Evolutionary conservation across 2,888 invertebrate species (phyloP).

Genomic region (Nymphalis c-album): DNA sequence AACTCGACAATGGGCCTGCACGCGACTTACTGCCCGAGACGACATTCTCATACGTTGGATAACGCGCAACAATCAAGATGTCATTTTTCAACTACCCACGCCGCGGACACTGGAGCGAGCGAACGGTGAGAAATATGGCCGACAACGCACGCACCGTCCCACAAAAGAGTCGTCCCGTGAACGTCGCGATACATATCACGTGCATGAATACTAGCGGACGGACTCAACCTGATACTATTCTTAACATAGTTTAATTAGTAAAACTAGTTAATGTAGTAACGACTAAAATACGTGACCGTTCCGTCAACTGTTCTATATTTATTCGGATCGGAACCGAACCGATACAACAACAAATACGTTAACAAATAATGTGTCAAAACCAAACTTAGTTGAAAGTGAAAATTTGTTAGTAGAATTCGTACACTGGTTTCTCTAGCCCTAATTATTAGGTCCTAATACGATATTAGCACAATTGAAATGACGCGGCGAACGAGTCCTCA

Average conservation of each 20-base stretch:
- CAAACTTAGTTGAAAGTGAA: no score
- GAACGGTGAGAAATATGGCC: constrained; percentile 75
- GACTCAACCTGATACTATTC: constrained; percentile 47
- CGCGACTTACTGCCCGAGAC: constrained; percentile 65
- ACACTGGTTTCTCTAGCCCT: background rate
- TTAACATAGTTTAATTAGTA: no score
- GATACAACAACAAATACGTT: no score
- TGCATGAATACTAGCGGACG: constrained; percentile 65
- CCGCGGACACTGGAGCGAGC: constrained; percentile 61
- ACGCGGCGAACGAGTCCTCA: constrained; percentile 19
- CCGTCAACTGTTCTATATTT: no score
- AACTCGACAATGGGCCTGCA: constrained; percentile 69
- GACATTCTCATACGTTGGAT: constrained; percentile 79
- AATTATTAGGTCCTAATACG: no score
- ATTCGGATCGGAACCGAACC: no score
- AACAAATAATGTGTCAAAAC: no score
- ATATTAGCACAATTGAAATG: background rate
- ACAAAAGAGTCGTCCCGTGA: constrained; percentile 72
- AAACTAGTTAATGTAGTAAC: no score
- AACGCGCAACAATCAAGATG: constrained; percentile 81
- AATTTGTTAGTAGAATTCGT: no score
- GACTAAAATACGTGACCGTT: no score
- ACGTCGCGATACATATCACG: constrained; percentile 75
- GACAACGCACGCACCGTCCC: constrained; percentile 70
- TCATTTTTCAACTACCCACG: constrained; percentile 82